phyloP scores from a whole-genome alignment of 2,113 vertebrate species.

The Sarotherodon lohbergeri region DNA sequence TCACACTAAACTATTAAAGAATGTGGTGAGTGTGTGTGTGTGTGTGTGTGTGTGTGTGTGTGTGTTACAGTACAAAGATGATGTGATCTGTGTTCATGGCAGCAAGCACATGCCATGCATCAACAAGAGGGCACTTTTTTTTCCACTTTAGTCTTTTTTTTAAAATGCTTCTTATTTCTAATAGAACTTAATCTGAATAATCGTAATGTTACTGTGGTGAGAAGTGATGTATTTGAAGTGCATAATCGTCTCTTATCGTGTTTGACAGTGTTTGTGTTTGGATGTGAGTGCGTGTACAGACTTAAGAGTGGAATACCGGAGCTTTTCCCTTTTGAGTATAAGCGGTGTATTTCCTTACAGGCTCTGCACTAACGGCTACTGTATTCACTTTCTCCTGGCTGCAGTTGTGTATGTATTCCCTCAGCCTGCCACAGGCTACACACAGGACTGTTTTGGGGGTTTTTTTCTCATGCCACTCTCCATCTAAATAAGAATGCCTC shows the following conservation, averaged over 20 bases:
- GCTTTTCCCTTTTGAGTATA: background rate
- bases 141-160: slow-evolving; percentile 6
- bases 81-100: background rate
- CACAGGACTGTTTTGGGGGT: background rate
- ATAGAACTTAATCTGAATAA: slow-evolving; percentile 28
- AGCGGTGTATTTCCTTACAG: background rate
- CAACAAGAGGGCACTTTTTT: slow-evolving; percentile 19
- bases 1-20: slow-evolving; percentile 16
- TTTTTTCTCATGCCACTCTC: background rate
- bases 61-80: background rate
- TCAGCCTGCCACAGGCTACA: background rate
- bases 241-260: slow-evolving; percentile 29
- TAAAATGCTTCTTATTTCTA: slow-evolving; percentile 18
- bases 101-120: background rate
- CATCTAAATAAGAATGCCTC: background rate
- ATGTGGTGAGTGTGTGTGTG: background rate
- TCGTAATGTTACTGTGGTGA: slow-evolving; percentile 49
- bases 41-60: background rate
- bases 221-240: slow-evolving; percentile 61
- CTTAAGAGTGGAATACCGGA: background rate
- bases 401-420: background rate
- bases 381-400: background rate
- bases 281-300: slow-evolving; percentile 27
- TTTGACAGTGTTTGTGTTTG: slow-evolving; percentile 23
- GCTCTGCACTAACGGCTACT: background rate